These are phyloP conservation scores for Nipponacmea schrenckii DNA, from an alignment of 2,888 invertebrate genomes.

Conservation along the genomic window DNA sequence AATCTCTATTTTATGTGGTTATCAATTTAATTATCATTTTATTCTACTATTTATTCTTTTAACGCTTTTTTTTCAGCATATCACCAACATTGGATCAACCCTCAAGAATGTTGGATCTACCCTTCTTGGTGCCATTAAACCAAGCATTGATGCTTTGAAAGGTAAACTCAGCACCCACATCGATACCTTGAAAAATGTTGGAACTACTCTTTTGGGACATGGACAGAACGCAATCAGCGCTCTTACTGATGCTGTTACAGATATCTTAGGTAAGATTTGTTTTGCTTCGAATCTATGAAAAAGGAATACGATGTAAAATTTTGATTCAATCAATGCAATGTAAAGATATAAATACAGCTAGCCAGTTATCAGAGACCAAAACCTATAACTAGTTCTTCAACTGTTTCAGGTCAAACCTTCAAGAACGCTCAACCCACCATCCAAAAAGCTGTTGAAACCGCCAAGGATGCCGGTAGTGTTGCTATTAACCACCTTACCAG, in stretches of 20 bases:
- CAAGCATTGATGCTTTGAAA: conserved; percentile 11
- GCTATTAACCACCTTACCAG: neutral
- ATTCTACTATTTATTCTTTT: too few relatives aligned
- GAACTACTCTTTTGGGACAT: conserved; percentile 14
- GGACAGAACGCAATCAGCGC: conserved; percentile 16
- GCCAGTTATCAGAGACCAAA: too few relatives aligned
- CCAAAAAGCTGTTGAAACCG: conserved; percentile 6
- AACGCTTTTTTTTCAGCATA: conserved; percentile 11
- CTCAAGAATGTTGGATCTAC: conserved; percentile 12
- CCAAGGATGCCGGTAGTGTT: conserved; percentile 7
- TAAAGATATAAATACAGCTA: too few relatives aligned
- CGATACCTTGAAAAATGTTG: conserved; percentile 10
- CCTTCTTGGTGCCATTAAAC: conserved; percentile 15
- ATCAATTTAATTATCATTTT: too few relatives aligned
- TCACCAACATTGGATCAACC: conserved; percentile 9
- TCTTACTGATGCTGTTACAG: conserved; percentile 11
- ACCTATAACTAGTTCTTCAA: neutral
- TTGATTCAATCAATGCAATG: too few relatives aligned
- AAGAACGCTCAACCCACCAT: conserved; percentile 7
- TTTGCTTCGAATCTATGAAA: too few relatives aligned
- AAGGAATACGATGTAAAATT: too few relatives aligned
- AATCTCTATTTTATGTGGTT: too few relatives aligned
- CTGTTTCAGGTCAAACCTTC: conserved; percentile 13
- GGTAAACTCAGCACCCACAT: conserved; percentile 12
- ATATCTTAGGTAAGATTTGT: conserved; percentile 16